Conservation (phyloP, 2,888 invertebrate species). For the Dynastes hyllus region DNA sequence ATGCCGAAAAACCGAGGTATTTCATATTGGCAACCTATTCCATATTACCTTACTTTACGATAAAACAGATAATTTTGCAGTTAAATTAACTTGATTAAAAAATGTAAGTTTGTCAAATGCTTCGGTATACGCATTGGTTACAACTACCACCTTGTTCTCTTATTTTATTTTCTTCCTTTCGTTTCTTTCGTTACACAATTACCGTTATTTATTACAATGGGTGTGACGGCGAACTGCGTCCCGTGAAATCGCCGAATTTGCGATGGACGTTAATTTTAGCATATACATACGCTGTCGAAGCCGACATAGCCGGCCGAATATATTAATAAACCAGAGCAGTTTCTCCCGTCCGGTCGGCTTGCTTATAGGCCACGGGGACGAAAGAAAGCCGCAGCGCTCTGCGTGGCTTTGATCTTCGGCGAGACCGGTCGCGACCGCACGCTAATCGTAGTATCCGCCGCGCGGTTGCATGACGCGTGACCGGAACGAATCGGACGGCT, state of each 20-base stretch:
- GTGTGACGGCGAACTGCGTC: slow-evolving; percentile 9
- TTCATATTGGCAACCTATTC: too few species aligned
- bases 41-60: too few species aligned
- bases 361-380: slow-evolving; percentile 60
- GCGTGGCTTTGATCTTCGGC: slow-evolving; percentile 59
- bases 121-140: too few species aligned
- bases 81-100: too few species aligned
- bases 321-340: slow-evolving; percentile 65
- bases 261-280: slow-evolving; percentile 59
- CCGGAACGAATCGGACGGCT: slow-evolving; percentile 66
- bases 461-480: slow-evolving; percentile 66
- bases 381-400: slow-evolving; percentile 55
- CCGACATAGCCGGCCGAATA: slow-evolving; percentile 61
- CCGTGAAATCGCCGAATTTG: slow-evolving; percentile 33
- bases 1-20: too few species aligned
- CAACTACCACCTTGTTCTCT: background rate
- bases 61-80: too few species aligned
- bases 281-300: slow-evolving; percentile 44
- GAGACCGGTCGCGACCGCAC: background rate
- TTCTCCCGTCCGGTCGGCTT: slow-evolving; percentile 60
- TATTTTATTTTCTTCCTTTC: background rate
- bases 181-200: slow-evolving; percentile 29
- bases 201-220: slow-evolving; percentile 29
- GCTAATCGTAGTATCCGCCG: slow-evolving; percentile 62
- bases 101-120: too few species aligned